Conservation (phyloP, 2,888 invertebrate species). For the Lasioglossum villosulum region DNA sequence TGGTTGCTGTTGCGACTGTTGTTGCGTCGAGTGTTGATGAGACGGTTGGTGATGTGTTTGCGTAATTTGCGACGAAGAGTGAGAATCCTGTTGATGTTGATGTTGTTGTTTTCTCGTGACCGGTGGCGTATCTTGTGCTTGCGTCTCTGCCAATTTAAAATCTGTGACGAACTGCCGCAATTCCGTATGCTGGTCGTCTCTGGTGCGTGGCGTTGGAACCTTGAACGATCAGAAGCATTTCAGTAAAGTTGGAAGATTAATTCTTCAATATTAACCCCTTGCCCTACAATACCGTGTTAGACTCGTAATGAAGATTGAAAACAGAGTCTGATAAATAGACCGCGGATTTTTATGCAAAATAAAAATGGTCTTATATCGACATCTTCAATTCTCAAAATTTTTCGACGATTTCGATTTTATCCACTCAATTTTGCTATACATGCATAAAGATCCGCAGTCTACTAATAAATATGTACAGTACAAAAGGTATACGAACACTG, state of each 20-base stretch:
- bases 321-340: too few species aligned
- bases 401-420: too few species aligned
- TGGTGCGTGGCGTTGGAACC: constrained; percentile 76
- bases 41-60: constrained; percentile 72
- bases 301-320: too few species aligned
- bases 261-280: not conserved
- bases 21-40: constrained; percentile 73
- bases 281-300: too few species aligned
- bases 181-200: constrained; percentile 85
- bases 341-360: too few species aligned
- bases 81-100: constrained; percentile 71
- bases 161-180: constrained; percentile 92
- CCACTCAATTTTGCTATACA: too few species aligned
- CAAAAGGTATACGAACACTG: too few species aligned
- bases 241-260: not conserved
- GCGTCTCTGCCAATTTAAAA: constrained; percentile 88
- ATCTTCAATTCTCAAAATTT: too few species aligned
- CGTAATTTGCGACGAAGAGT: constrained; percentile 60
- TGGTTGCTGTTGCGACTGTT: constrained; percentile 66
- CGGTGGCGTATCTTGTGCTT: constrained; percentile 75
- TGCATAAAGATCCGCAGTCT: too few species aligned
- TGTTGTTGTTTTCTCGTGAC: constrained; percentile 78
- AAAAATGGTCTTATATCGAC: too few species aligned
- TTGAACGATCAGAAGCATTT: constrained; percentile 54
- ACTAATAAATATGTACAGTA: too few species aligned